phyloP scores from a whole-genome alignment of 2,888 invertebrate species.

The Neoaliturus tenellus region DNA sequence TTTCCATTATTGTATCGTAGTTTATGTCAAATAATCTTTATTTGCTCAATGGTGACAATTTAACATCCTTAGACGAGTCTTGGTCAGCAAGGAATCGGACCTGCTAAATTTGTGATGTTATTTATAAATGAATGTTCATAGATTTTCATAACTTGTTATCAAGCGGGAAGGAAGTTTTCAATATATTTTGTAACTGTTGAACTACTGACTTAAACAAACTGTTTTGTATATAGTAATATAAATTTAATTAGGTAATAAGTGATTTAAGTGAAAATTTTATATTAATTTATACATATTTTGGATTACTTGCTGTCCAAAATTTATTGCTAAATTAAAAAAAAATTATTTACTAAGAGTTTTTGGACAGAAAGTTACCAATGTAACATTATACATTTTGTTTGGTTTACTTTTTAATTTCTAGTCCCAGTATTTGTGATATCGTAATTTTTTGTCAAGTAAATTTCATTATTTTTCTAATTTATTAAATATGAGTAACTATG shows the following conservation, averaged over 20 bases:
- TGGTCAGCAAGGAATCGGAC: conserved; percentile 45
- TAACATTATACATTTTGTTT: no score
- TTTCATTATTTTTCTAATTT: no score
- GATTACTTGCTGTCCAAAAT: no score
- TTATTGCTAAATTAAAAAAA: no score
- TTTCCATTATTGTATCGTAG: conserved; percentile 16
- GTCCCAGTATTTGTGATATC: no score
- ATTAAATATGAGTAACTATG: no score
- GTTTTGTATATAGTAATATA: not conserved
- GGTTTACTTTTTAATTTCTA: no score
- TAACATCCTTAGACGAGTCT: not conserved
- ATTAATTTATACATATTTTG: no score
- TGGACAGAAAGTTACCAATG: no score
- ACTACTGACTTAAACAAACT: not conserved
- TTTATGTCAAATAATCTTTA: conserved; percentile 45
- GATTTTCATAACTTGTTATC: not conserved
- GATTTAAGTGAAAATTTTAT: not conserved
- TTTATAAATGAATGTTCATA: not conserved
- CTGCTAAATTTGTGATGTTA: conserved; percentile 2
- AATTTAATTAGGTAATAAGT: not conserved
- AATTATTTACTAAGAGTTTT: no score
- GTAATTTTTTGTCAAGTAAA: no score
- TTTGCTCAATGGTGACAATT: conserved; percentile 51
- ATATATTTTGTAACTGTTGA: not conserved
- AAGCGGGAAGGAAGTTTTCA: not conserved